Evolutionary conservation across 2,113 vertebrate genomes (phyloP).

Genomic region (Neopipo cinnamomea): DNA sequence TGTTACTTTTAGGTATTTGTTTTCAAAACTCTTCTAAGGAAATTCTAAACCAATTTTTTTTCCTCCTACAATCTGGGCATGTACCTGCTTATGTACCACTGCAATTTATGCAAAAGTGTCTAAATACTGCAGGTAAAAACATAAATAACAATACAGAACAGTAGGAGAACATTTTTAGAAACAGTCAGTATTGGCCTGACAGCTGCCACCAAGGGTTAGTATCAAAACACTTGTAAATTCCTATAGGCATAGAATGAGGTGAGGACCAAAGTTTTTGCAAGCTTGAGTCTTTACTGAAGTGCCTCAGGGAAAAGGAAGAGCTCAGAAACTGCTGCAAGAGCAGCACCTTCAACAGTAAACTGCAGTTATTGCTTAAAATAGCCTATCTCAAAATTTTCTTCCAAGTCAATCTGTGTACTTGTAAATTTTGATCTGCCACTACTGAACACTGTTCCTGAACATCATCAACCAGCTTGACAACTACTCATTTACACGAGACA

Average conservation of each 20-base stretch:
- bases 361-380: neutral
- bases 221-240: neutral
- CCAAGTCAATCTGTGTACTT: neutral
- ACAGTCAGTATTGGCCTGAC: neutral
- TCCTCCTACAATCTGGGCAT: neutral
- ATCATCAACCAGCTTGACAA: neutral
- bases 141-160: neutral
- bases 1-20: neutral
- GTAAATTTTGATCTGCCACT: neutral
- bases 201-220: neutral
- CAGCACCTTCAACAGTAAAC: neutral
- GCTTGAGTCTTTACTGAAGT: neutral
- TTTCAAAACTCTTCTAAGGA: neutral
- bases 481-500: neutral
- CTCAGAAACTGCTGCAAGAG: neutral
- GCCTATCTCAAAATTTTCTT: neutral
- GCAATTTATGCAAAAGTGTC: neutral
- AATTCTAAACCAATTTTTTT: neutral
- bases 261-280: neutral
- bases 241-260: neutral
- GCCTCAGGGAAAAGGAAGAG: neutral
- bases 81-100: neutral
- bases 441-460: neutral
- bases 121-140: neutral
- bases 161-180: neutral